Base-by-base conservation (phyloP, 2,888 invertebrate species). In the Ormyrus thymus region DNA sequence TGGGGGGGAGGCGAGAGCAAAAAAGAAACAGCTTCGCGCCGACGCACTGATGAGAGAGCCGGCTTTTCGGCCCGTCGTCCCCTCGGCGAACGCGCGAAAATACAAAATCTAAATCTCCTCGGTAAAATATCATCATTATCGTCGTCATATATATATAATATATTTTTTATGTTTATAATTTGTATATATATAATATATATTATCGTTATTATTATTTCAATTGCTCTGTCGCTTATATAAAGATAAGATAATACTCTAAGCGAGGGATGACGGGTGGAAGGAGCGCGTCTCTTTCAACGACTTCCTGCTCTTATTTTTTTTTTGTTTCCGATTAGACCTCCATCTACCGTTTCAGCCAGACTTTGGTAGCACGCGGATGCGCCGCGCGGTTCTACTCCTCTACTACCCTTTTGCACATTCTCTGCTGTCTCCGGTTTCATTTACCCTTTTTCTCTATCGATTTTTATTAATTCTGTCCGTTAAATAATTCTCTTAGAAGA, bases 91-190 rank as follows among this genome's bases (percentile, higher is more conserved):
- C 85, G 84, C 85, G 87, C 85, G 85, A 86, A 85, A 88, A 88
- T 89, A 89, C 87, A 89, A 89, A 89, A 89, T 89, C 87, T 88
- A 88, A 87, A 87, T 88, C 85, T 87, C 84, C 83, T 85, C 87
- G 87, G 87, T 86, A 88, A 88, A 89, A 88, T 87, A 89, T 87
- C 85, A 85, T 86, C 81, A 89, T 87, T 84, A 85, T 86, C 81
- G 70, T 84, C 81, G 81, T 83, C 83, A 76, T 81, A 76, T 83
- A 81, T 83, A 81, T 81, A 80, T 75, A 70, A 80, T 82, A 64
- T 79, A 50, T 62, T 72, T 80, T 83, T 81, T 82, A 75, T 83
- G 76, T 83, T 77, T 81, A 81, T 81, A 81, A 80, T 82, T 83
- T 84, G 83, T 85, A 82, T 86, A 82, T 82, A 81, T 82, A 80